Conservation (phyloP, 1,140 invertebrate species). For the Dryas iulia region DNA sequence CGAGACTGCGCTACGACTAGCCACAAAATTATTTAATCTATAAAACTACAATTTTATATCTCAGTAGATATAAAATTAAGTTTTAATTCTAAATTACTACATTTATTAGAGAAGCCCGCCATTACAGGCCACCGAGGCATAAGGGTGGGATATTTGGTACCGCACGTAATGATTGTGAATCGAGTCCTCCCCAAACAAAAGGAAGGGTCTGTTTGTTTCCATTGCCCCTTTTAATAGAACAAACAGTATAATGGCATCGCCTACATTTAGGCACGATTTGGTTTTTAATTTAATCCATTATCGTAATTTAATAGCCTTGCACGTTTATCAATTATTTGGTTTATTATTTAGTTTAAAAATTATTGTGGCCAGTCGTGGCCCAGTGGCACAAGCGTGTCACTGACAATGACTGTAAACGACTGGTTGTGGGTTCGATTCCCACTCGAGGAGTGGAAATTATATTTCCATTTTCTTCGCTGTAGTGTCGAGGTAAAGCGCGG, state of each 20-base stretch:
- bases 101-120: neutral
- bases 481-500: too few species aligned
- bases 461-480: too few species aligned
- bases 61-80: too few species aligned
- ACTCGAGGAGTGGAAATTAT: too few species aligned
- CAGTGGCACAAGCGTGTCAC: too few species aligned
- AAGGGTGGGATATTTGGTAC: neutral
- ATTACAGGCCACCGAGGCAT: neutral
- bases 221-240: slow-evolving; percentile 70
- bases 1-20: too few species aligned
- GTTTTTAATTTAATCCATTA: slow-evolving; percentile 51
- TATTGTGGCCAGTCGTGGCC: too few species aligned
- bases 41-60: too few species aligned
- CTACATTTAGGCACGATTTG: slow-evolving; percentile 47
- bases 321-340: slow-evolving; percentile 4
- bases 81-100: neutral
- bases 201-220: slow-evolving; percentile 57
- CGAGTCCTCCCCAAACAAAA: slow-evolving; percentile 44
- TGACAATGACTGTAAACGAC: too few species aligned
- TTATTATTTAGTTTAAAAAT: neutral
- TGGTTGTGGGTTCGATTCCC: too few species aligned
- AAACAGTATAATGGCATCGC: slow-evolving; percentile 62
- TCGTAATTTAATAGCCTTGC: slow-evolving; percentile 39
- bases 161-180: slow-evolving; percentile 32
- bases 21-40: too few species aligned